Evolutionary conservation across 2,797 vertebrate genomes (phyloP).

Genomic region (Pangasius sanitwongsei): DNA sequence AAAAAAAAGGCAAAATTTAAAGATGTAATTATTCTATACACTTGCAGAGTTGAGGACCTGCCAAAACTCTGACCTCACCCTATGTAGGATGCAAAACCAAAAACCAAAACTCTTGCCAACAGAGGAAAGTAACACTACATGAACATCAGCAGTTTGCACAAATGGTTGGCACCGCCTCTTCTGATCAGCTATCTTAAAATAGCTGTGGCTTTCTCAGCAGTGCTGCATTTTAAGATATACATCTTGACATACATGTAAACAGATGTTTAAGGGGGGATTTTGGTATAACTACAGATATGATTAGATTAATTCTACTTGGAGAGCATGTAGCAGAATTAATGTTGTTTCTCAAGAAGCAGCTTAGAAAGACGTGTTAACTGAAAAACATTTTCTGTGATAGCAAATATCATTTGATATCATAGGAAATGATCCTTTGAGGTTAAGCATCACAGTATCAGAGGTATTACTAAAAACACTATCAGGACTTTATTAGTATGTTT

Average conservation of each 20-base stretch:
- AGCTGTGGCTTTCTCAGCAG: background rate
- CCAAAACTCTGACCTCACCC: background rate
- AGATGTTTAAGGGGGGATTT: too few relatives aligned
- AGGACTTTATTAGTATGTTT: conserved; percentile 11
- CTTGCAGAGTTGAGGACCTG: background rate
- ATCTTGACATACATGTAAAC: too few relatives aligned
- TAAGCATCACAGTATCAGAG: background rate
- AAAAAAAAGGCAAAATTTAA: background rate
- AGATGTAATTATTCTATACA: background rate
- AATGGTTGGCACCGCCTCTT: background rate
- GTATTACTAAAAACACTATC: background rate
- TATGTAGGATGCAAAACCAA: background rate
- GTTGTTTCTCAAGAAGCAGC: background rate
- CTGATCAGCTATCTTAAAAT: background rate
- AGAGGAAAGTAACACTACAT: background rate
- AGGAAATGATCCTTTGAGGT: background rate
- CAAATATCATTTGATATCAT: background rate
- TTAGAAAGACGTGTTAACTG: background rate
- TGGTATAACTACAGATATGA: too few relatives aligned
- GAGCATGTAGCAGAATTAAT: background rate
- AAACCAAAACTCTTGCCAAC: background rate
- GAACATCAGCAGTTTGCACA: background rate
- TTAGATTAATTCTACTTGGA: background rate
- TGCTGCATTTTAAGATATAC: background rate
- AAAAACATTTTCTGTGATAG: background rate